These are phyloP conservation scores for Dinocampus coccinellae DNA, from an alignment of 2,888 invertebrate genomes.

Conservation along the genomic window DNA sequence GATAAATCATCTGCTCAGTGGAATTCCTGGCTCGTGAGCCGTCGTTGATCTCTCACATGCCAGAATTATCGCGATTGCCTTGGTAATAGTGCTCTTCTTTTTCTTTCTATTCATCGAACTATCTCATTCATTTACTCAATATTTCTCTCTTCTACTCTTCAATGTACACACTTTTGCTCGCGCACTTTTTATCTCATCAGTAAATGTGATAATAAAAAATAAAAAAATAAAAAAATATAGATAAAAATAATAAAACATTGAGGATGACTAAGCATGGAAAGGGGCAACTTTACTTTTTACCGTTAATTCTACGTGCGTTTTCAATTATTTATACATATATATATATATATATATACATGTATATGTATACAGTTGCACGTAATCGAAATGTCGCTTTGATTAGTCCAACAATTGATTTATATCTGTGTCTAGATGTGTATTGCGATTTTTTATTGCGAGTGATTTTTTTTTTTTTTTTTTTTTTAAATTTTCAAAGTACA, in stretches of 20 bases:
- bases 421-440: neutral
- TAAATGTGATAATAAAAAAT: conserved; percentile 6
- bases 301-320: conserved; percentile 2
- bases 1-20: conserved; percentile 42
- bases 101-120: neutral
- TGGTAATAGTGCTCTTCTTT: conserved; percentile 14
- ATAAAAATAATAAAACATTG: neutral
- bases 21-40: conserved; percentile 36
- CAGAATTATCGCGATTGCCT: conserved; percentile 38
- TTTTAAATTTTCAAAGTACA: neutral
- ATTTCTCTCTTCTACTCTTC: neutral
- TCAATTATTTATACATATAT: neutral
- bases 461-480: neutral
- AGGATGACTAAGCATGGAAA: neutral
- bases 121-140: neutral
- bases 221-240: neutral
- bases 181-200: neutral
- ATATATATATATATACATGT: neutral
- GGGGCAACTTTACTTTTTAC: neutral
- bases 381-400: neutral
- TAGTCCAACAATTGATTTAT: neutral
- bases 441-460: neutral
- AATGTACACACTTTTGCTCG: conserved; percentile 7
- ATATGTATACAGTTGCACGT: no score
- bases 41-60: conserved; percentile 37